phyloP scores from a whole-genome alignment of 2,113 vertebrate genomes.

The Electrona antarctica region DNA sequence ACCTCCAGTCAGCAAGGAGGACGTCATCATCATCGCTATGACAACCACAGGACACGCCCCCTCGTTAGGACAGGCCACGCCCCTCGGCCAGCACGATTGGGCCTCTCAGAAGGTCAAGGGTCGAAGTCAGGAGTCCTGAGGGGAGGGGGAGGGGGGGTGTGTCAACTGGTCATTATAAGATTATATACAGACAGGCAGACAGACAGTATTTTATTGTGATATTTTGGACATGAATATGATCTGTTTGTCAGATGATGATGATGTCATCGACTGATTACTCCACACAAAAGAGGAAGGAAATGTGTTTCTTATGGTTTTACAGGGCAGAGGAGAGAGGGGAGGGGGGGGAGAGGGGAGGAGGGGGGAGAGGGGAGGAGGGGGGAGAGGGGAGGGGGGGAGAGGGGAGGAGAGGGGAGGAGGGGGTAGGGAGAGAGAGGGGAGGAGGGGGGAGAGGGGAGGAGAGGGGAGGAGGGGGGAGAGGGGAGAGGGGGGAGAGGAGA shows the following conservation, averaged over 20 bases:
- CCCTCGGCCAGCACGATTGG: conserved; percentile 17
- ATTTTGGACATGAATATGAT: too few species aligned
- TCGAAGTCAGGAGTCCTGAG: conserved; percentile 55
- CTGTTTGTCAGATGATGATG: neutral
- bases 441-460: conserved; percentile 6
- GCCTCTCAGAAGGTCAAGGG: conserved; percentile 35
- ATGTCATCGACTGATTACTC: neutral
- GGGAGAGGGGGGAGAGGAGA: neutral
- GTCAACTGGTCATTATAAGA: neutral
- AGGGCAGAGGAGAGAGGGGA: neutral
- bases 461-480: neutral
- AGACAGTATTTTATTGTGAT: too few species aligned
- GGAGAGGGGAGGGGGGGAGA: conserved; percentile 3
- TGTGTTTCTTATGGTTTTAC: neutral
- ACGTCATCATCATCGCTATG: conserved; percentile 42
- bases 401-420: neutral
- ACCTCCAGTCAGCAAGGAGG: conserved; percentile 45
- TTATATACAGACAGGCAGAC: neutral
- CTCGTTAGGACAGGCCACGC: too few species aligned
- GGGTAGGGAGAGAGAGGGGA: neutral
- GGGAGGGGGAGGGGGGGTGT: conserved; percentile 1
- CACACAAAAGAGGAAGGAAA: neutral
- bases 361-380: neutral
- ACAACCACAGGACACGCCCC: conserved; percentile 24
- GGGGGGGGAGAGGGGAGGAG: conserved; percentile 8